phyloP scores from a whole-genome alignment of 2,113 vertebrate species.

The Turnix velox region DNA sequence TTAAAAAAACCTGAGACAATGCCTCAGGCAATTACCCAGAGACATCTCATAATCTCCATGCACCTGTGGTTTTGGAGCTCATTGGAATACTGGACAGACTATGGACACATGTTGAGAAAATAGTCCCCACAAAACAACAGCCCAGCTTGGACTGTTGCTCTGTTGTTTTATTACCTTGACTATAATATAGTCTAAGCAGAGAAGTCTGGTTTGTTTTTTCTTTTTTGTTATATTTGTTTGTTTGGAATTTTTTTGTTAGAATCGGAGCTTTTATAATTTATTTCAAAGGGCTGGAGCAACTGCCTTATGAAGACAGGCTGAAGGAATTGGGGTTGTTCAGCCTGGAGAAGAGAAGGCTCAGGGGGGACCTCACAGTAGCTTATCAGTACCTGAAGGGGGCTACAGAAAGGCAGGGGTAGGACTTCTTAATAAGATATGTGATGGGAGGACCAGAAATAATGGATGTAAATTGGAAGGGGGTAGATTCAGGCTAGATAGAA shows the following conservation, averaged over 20 bases:
- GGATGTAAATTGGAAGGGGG: too few species aligned
- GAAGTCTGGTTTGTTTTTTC: background rate
- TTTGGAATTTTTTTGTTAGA: background rate
- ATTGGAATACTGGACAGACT: background rate
- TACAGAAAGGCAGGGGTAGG: too few species aligned
- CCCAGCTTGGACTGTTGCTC: background rate
- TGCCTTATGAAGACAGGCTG: too few species aligned
- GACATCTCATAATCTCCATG: background rate
- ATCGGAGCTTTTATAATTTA: accelerated
- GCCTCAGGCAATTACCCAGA: background rate
- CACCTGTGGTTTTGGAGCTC: background rate
- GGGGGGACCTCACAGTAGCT: too few species aligned
- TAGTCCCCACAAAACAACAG: accelerated
- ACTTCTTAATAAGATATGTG: too few species aligned
- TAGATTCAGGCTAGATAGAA: too few species aligned
- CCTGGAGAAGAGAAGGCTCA: too few species aligned
- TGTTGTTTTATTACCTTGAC: background rate
- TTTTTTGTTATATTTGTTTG: background rate
- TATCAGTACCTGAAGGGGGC: too few species aligned
- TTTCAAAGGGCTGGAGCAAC: too few species aligned
- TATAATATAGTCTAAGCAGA: background rate
- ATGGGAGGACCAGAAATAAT: too few species aligned
- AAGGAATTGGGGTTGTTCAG: too few species aligned
- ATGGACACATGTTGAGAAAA: background rate
- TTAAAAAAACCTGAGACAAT: background rate